These are phyloP conservation scores for Platycercus adscitus DNA, from an alignment of 2,113 vertebrate species.

Conservation along the genomic window DNA sequence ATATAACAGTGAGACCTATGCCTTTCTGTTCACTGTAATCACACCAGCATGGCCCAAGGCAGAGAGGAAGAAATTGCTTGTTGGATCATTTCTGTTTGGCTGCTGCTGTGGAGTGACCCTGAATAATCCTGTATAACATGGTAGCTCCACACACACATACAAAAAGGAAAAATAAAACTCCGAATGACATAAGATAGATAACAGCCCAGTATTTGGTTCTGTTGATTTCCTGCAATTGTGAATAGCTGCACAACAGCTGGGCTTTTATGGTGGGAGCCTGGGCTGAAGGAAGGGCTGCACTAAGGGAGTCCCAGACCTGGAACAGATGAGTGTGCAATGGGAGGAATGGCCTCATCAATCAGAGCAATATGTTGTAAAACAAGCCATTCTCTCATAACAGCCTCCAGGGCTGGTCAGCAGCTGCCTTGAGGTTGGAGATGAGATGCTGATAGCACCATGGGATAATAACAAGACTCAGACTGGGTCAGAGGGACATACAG, in stretches of 20 bases:
- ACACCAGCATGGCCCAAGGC: neutral
- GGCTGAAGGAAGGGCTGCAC: neutral
- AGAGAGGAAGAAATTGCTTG: neutral
- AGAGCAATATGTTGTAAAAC: neutral
- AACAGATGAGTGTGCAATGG: neutral
- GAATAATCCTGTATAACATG: neutral
- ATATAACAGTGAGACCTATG: neutral
- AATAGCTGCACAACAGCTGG: slow-evolving; percentile 4
- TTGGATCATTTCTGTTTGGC: slow-evolving; percentile 38
- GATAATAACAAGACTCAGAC: neutral
- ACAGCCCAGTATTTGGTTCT: slow-evolving; percentile 28
- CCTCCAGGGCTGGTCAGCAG: neutral
- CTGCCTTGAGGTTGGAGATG: neutral
- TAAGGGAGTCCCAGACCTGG: neutral
- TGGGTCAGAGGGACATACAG: neutral
- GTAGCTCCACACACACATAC: neutral
- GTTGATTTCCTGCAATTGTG: slow-evolving; percentile 68
- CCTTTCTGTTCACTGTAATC: neutral
- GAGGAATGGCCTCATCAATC: neutral
- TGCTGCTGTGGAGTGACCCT: neutral
- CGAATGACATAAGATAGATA: slow-evolving; percentile 16
- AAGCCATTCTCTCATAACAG: neutral
- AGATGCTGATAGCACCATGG: neutral
- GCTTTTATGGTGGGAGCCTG: slow-evolving; percentile 14
- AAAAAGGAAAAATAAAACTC: neutral